Base-by-base conservation (phyloP, 2,888 invertebrate genomes). In the Drosophila hamatofila region DNA sequence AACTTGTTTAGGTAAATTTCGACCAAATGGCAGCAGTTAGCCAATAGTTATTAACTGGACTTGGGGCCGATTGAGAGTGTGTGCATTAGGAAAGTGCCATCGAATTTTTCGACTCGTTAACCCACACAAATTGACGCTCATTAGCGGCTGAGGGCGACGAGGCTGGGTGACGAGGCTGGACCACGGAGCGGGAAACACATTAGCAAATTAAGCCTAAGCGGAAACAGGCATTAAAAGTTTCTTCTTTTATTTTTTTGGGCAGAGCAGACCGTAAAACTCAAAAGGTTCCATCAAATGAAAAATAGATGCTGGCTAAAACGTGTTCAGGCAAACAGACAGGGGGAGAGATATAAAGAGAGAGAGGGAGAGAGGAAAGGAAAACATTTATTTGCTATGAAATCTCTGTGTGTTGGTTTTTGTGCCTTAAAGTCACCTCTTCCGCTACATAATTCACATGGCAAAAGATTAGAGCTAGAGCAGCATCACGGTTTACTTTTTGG, bases 361-460 rank as follows among this genome's bases (percentile, higher is more conserved):
- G 23, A 60, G 12, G 49, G 35, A 33, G 18, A 60, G 16, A 58
- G 14, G 5, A 14, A 63, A 18, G 63, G 25, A 49, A 25, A 37
- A 35, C 25, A 30, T 51, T 44, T 59, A 78, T 72, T 79, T 55
- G 57, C 61, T 69, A 81, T 80, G 81, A 83, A 83, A 81, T 75
- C 64, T 35, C 72, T 64, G 70, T 70, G 70, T 64, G 72, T 69
- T 30, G 51, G 33, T 51, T 30, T 68, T 66, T 71, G 69, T 78
- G 83, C 72, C 76, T 75, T 78, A 83, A 81, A 85, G 81, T 75
- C 86, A 65, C 72, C 65, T 72, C 80, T 83, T 85, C 83, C 86
- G 83, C 86, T 72, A 88, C 83, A 85, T 85, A 88, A 88, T 85
- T 80, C 78, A 85, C 70, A 65, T 74, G 60, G 75, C 73, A 74